Conservation (phyloP, 2,113 vertebrate species). For the Engystomops pustulosus region DNA sequence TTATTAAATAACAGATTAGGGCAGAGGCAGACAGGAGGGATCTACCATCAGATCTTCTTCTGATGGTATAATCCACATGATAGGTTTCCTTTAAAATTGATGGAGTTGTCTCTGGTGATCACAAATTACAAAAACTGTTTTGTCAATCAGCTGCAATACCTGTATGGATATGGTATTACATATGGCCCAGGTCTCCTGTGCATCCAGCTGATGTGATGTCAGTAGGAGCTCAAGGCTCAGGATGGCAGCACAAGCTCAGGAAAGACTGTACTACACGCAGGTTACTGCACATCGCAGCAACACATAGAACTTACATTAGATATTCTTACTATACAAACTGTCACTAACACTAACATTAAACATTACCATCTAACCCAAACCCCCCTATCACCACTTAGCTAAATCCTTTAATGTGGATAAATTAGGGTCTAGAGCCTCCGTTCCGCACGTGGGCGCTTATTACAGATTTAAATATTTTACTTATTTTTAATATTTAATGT, state of each 20-base stretch:
- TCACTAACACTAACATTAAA: not conserved
- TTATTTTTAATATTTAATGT: not conserved
- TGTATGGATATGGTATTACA: no score
- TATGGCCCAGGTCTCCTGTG: no score
- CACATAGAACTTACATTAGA: not conserved
- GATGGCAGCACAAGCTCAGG: conserved; percentile 50
- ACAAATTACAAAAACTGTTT: no score
- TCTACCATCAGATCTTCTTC: no score
- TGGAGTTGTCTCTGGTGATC: no score
- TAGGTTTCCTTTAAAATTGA: no score
- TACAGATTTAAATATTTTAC: not conserved
- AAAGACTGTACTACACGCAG: not conserved
- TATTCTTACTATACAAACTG: not conserved
- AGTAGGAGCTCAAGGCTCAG: conserved; percentile 21
- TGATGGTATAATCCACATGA: no score
- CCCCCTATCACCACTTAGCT: not conserved
- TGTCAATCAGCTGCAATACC: no score
- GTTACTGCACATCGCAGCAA: not conserved
- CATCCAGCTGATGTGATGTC: conserved; percentile 12
- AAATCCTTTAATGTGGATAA: not conserved
- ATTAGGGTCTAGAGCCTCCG: not conserved
- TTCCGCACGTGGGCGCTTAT: not conserved
- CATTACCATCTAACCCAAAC: not conserved
- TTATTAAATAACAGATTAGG: no score
- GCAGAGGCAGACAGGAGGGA: no score